Percentiles rank a stretch among this genome's conserved stretches.
Conservation (phyloP, 1,140 invertebrate species). For the Eueides isabella region DNA sequence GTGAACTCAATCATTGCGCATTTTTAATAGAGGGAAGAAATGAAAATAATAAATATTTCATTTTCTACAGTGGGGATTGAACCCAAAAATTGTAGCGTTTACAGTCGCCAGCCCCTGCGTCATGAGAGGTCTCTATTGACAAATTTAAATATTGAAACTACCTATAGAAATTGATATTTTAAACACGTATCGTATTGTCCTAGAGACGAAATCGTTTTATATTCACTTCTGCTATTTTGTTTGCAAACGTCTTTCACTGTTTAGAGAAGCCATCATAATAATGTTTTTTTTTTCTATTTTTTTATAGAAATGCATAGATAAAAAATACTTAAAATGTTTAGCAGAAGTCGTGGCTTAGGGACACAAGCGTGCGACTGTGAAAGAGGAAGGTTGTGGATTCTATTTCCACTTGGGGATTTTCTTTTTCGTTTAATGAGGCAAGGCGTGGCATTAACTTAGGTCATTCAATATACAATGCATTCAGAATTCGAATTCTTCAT, state of each 20-base stretch:
- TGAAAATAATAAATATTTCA: neutral
- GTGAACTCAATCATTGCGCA: too few relatives aligned
- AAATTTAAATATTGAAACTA: neutral
- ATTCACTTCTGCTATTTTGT: neutral
- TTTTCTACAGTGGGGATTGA: neutral
- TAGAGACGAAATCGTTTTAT: neutral
- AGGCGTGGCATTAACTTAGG: too few relatives aligned
- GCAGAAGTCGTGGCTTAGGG: too few relatives aligned
- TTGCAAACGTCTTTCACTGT: neutral
- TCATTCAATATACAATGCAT: too few relatives aligned
- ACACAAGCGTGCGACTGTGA: too few relatives aligned
- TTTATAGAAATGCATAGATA: too few relatives aligned
- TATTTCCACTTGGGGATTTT: too few relatives aligned
- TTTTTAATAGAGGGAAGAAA: neutral
- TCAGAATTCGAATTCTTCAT: too few relatives aligned
- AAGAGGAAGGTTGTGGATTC: too few relatives aligned
- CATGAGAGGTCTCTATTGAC: neutral
- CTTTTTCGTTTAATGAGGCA: too few relatives aligned
- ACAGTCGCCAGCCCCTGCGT: neutral
- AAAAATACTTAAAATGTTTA: too few relatives aligned
- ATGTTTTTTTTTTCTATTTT: too few relatives aligned
- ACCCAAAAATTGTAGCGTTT: neutral
- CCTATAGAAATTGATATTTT: neutral
- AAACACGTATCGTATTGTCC: neutral
- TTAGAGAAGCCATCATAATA: neutral